Evolutionary conservation across 2,797 vertebrate species (phyloP), one percentile per base, ranked within the genome.

Genomic region (Liparis tanakae): DNA sequence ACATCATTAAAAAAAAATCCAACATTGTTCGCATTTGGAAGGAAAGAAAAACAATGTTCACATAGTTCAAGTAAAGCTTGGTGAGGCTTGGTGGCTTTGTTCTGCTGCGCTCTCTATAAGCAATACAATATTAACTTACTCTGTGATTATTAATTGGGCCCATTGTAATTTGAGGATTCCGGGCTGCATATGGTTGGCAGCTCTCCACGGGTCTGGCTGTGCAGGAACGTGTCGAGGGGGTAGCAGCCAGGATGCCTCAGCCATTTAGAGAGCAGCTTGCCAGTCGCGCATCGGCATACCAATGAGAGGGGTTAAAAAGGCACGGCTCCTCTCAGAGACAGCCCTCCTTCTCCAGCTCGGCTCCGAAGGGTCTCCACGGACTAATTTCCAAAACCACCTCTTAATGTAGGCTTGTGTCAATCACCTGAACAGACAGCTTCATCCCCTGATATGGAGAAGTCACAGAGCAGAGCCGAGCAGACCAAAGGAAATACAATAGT

Each of bases 261-360:
- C 97, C 97, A 97, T 96, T 98, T 98, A 98, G 97, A 97, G 97
- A 96, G 97, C 96, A 94, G 96, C 96, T 95, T 94, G 96, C 95
- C 94, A 93, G 93, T 96, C 94, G 90, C 95, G 91, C 95, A 95
- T 95, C 96, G 95, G 98, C 98, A 99, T 99, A 99, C 98, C 96
- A 99, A 99, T 99, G 98, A 99, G 97, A 94, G 96, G 94, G 97
- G 98, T 98, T 98, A 98, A 99, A 97, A 98, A 99, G 97, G 95
- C 97, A 97, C 94, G 92, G 95, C 96, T 96, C 95, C 96, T 96
- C 97, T 97, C 96, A 95, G 96, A 98, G 97, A 96, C 93, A 95
- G 95, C 95, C 95, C 96, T 97, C 96, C 96, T 96, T 95, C 97
- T 96, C 95, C 96, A 92, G 95, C 96, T 93, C 96, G 94, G 96